These are phyloP conservation scores for Anarhynchus alexandrinus DNA, from an alignment of 2,113 vertebrate species.

Conservation along the genomic window DNA sequence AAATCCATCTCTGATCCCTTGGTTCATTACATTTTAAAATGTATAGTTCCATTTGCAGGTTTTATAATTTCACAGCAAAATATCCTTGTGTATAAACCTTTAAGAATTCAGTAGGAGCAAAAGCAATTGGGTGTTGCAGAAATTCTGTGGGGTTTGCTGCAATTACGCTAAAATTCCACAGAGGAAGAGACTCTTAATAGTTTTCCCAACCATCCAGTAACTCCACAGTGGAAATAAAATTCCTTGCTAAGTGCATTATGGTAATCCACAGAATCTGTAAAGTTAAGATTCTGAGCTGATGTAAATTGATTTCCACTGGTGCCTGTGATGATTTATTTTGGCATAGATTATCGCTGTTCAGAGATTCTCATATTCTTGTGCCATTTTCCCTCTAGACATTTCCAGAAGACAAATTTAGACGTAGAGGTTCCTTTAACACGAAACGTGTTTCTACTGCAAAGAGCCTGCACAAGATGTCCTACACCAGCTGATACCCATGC, in stretches of 20 bases:
- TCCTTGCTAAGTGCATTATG: neutral
- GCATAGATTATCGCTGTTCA: neutral
- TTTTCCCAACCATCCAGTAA: neutral
- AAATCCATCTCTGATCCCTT: neutral
- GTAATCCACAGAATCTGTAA: neutral
- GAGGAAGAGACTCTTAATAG: neutral
- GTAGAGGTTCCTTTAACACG: neutral
- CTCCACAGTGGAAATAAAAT: neutral
- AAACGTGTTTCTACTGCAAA: neutral
- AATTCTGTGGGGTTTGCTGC: neutral
- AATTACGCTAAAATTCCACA: neutral
- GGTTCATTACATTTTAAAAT: neutral
- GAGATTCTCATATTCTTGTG: neutral
- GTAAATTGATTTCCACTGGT: neutral
- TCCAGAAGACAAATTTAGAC: neutral
- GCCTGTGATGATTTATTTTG: conserved; percentile 17
- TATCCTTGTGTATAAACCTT: neutral
- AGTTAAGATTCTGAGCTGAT: neutral
- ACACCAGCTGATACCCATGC: neutral
- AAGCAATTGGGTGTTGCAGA: neutral
- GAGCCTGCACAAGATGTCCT: neutral
- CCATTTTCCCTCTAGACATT: neutral
- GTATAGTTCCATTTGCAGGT: neutral
- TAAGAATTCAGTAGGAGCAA: neutral
- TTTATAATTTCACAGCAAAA: neutral